Conservation (phyloP, 2,888 invertebrate genomes). For the Eupithecia exiguata region DNA sequence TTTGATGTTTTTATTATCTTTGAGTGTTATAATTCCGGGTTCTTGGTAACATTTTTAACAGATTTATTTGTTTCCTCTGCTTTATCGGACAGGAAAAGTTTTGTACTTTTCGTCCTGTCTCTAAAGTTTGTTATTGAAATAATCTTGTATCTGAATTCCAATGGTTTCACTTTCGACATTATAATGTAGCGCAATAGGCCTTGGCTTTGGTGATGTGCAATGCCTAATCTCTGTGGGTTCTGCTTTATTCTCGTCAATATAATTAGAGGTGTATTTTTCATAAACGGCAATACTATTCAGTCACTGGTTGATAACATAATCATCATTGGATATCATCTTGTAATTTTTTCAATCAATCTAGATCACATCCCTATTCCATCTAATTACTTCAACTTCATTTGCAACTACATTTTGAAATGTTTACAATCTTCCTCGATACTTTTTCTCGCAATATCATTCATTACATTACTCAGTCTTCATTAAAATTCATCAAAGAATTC, state of each 20-base stretch:
- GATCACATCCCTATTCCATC: background rate
- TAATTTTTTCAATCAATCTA: background rate
- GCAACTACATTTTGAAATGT: background rate
- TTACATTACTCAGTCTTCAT: background rate
- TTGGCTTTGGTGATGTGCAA: slow-evolving; percentile 14
- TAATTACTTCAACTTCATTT: background rate
- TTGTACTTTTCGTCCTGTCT: background rate
- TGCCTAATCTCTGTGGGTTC: slow-evolving; percentile 12
- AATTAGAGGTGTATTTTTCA: background rate
- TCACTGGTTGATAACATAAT: background rate
- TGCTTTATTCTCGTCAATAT: slow-evolving; percentile 6
- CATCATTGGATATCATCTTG: background rate
- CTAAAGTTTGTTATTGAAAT: background rate
- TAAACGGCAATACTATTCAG: background rate
- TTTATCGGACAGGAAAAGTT: background rate
- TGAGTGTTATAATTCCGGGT: slow-evolving; percentile 22
- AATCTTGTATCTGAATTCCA: background rate
- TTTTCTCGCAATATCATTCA: slow-evolving; percentile 7
- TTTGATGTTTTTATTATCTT: slow-evolving; percentile 36
- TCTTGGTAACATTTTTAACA: slow-evolving; percentile 12
- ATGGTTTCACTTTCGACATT: slow-evolving; percentile 9
- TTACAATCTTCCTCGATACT: background rate
- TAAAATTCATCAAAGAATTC: slow-evolving; percentile 3
- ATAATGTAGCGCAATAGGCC: slow-evolving; percentile 10
- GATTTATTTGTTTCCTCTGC: slow-evolving; percentile 2